Evolutionary conservation across 2,888 invertebrate species (phyloP).

Genomic region (Carcina quercana): DNA sequence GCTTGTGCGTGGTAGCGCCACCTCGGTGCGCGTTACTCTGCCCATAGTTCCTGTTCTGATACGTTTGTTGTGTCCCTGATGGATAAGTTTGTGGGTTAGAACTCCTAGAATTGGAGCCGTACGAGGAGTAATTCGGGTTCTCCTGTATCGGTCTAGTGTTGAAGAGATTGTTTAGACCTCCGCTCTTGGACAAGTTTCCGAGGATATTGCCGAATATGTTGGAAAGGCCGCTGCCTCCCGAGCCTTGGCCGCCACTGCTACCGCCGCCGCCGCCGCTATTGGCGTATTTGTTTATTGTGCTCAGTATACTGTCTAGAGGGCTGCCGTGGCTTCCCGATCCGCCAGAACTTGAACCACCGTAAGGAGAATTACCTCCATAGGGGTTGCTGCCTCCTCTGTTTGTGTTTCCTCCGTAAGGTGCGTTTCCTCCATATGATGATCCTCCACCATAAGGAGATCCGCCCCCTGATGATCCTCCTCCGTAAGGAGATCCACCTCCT

Average conservation of each 20-base stretch:
- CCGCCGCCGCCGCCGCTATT: conserved; percentile 26
- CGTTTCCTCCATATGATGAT: conserved; percentile 25
- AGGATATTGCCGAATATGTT: conserved; percentile 57
- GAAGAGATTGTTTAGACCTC: conserved; percentile 40
- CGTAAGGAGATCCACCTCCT: conserved; percentile 16
- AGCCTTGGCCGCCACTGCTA: conserved; percentile 14
- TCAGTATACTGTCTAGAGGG: conserved; percentile 40
- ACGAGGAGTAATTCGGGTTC: conserved; percentile 59
- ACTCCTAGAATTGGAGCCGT: conserved; percentile 50
- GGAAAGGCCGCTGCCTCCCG: conserved; percentile 31
- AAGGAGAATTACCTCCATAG: conserved; percentile 12
- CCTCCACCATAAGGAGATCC: conserved; percentile 22
- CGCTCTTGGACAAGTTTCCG: conserved; percentile 50
- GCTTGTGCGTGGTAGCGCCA: conserved; percentile 45
- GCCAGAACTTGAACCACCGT: conserved; percentile 17
- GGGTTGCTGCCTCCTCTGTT: conserved; percentile 25
- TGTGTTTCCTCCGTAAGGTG: conserved; percentile 21
- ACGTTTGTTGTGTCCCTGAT: conserved; percentile 45
- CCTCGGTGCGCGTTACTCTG: conserved; percentile 40
- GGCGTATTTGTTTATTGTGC: conserved; percentile 42
- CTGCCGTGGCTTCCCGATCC: conserved; percentile 26
- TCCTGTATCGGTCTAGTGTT: conserved; percentile 64
- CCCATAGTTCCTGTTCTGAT: conserved; percentile 51
- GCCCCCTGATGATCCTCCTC: conserved; percentile 9
- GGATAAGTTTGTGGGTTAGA: conserved; percentile 55